phyloP scores from a whole-genome alignment of 2,888 invertebrate genomes.

The Thelaira solivaga region DNA sequence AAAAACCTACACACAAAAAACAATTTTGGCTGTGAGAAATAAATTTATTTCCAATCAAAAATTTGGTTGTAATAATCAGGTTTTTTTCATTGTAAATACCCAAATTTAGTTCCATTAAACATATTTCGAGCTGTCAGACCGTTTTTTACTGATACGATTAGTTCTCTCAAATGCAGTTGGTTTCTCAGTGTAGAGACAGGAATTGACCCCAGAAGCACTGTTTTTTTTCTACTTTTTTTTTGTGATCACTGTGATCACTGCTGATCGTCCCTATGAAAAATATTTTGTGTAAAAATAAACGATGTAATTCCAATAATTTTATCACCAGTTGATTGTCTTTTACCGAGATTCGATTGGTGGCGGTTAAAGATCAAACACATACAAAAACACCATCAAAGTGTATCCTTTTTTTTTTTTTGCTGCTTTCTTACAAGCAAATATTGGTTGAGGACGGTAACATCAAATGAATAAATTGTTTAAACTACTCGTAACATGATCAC shows the following conservation, averaged over 20 bases:
- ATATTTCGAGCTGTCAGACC: too few relatives aligned
- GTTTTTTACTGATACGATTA: too few relatives aligned
- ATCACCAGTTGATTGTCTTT: slow-evolving; percentile 69
- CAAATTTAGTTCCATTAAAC: too few relatives aligned
- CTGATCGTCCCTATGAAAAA: slow-evolving; percentile 22
- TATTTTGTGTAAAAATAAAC: slow-evolving; percentile 54
- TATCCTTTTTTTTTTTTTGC: slow-evolving; percentile 26
- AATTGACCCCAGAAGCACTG: too few relatives aligned
- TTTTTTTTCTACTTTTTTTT: too few relatives aligned
- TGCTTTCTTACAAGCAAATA: slow-evolving; percentile 7
- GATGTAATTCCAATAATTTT: slow-evolving; percentile 72
- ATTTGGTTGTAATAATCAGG: too few relatives aligned
- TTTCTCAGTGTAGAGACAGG: too few relatives aligned
- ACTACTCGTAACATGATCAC: slow-evolving; percentile 57
- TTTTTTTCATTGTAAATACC: too few relatives aligned
- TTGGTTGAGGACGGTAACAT: slow-evolving; percentile 55
- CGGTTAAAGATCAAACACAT: slow-evolving; percentile 64
- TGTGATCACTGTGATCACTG: neutral
- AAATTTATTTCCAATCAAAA: too few relatives aligned
- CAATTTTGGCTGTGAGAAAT: too few relatives aligned
- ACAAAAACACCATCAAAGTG: slow-evolving; percentile 61
- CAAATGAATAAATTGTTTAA: slow-evolving; percentile 46
- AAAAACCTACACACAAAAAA: too few relatives aligned
- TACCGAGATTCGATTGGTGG: slow-evolving; percentile 65
- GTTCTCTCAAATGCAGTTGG: too few relatives aligned